Conservation (phyloP, 2,113 vertebrate genomes). For the Bufo gargarizans region DNA sequence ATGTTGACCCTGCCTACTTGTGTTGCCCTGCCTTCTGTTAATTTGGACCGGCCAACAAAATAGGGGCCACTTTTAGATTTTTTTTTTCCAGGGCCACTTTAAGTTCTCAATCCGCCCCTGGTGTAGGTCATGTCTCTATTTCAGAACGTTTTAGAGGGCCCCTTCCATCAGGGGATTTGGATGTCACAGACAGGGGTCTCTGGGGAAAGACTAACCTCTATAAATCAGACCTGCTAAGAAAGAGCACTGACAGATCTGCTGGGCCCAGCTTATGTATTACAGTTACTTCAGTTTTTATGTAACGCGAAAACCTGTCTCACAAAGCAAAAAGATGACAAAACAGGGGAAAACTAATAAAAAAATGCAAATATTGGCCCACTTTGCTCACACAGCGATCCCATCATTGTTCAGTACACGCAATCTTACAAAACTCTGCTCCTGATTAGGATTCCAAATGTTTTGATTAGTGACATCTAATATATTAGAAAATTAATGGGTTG, state of each 20-base stretch:
- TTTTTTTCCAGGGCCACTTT: too few species aligned
- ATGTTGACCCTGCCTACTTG: too few species aligned
- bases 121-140: too few species aligned
- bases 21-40: too few species aligned
- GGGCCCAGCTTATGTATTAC: neutral
- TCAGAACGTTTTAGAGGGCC: too few species aligned
- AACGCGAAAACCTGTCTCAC: neutral
- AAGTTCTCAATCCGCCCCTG: too few species aligned
- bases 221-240: neutral
- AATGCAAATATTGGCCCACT: neutral
- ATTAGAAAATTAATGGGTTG: constrained; percentile 49
- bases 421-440: constrained; percentile 15
- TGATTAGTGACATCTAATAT: constrained; percentile 35
- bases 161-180: too few species aligned
- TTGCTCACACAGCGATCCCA: neutral
- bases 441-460: constrained; percentile 39
- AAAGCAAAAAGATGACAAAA: neutral
- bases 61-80: too few species aligned
- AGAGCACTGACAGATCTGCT: neutral
- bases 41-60: too few species aligned
- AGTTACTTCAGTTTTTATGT: neutral
- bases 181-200: too few species aligned
- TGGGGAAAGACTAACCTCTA: neutral
- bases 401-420: constrained; percentile 1
- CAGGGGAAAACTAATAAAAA: neutral